Percentiles rank a stretch among this genome's conserved stretches.
Evolutionary conservation across 2,888 invertebrate genomes (phyloP).

Genomic region (Zele albiditarsus): DNA sequence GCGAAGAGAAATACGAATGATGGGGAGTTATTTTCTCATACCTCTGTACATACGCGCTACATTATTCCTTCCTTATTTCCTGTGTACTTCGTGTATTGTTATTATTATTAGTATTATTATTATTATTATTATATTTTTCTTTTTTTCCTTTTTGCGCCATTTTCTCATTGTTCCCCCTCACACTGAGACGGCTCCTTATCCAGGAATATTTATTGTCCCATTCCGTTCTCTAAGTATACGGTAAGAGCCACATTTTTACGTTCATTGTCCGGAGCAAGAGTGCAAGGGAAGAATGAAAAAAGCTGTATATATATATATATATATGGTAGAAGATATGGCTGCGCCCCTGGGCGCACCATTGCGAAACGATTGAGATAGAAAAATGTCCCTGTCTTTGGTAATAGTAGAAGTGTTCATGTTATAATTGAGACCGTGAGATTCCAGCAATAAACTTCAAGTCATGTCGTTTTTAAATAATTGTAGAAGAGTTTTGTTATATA

Average conservation of each 20-base stretch:
- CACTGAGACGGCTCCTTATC: constrained; percentile 39
- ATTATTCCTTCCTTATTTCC: background rate
- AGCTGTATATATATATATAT: constrained; percentile 27
- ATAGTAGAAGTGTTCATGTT: background rate
- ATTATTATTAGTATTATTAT: background rate
- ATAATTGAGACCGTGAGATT: constrained; percentile 33
- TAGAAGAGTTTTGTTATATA: background rate
- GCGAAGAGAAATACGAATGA: constrained; percentile 8
- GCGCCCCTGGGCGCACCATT: constrained; percentile 13
- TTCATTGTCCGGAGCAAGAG: constrained; percentile 53
- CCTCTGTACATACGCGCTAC: background rate
- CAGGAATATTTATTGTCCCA: constrained; percentile 64
- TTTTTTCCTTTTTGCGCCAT: constrained; percentile 16
- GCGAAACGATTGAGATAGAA: constrained; percentile 29
- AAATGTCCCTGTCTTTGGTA: constrained; percentile 13
- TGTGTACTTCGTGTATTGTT: background rate
- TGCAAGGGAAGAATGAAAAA: constrained; percentile 38
- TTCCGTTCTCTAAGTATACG: constrained; percentile 59
- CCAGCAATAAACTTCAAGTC: constrained; percentile 22
- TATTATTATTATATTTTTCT: constrained; percentile 11
- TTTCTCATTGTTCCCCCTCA: constrained; percentile 30
- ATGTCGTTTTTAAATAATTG: constrained; percentile 1
- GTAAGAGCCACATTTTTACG: constrained; percentile 60
- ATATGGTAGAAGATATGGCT: background rate
- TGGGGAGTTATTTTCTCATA: background rate